These are phyloP conservation scores for Clarias platycephalus DNA, from an alignment of 2,797 vertebrate genomes.

Conservation along the genomic window DNA sequence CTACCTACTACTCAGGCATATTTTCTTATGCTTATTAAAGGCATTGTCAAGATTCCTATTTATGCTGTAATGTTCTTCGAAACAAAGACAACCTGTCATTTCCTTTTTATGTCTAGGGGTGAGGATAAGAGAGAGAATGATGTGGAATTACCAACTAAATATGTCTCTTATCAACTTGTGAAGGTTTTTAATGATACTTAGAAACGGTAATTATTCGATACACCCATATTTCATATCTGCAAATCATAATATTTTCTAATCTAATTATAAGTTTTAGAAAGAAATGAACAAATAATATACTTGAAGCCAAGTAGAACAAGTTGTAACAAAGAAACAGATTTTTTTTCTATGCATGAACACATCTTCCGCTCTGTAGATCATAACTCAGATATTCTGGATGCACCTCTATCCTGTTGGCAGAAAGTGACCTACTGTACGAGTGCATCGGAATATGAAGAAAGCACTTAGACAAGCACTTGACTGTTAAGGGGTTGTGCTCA, in stretches of 20 bases:
- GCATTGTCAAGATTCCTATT: neutral
- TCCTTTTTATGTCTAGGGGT: constrained; percentile 19
- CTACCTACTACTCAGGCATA: neutral
- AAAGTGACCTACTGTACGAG: neutral
- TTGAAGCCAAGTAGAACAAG: neutral
- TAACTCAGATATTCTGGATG: neutral
- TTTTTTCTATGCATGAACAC: too few species aligned
- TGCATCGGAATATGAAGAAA: too few species aligned
- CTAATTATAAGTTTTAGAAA: neutral
- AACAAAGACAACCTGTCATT: constrained; percentile 34
- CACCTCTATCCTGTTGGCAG: neutral
- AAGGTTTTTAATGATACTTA: neutral
- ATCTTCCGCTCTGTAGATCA: neutral
- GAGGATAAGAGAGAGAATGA: constrained; percentile 1
- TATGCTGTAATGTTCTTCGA: constrained; percentile 11
- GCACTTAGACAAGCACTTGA: neutral
- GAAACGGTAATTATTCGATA: neutral
- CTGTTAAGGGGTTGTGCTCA: neutral
- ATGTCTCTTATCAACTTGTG: constrained; percentile 13
- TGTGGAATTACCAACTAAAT: constrained; percentile 30
- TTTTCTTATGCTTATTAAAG: neutral
- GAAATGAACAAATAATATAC: neutral
- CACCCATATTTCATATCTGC: neutral
- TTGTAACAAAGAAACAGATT: neutral
- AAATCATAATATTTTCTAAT: neutral